Conservation (phyloP, 2,113 vertebrate genomes). For the Eudyptes chrysolophus region DNA sequence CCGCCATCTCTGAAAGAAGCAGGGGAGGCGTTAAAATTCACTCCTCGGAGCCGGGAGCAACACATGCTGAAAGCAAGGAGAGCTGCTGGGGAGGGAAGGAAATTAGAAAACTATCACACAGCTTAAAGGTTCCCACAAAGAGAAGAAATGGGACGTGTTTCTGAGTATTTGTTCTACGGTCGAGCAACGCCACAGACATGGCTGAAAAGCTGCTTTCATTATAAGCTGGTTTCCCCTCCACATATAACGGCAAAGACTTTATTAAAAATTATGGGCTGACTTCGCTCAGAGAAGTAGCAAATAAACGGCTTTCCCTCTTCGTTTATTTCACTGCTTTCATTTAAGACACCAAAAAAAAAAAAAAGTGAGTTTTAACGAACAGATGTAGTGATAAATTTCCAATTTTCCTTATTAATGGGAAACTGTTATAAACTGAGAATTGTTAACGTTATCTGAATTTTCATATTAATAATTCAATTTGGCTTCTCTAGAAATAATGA, state of each 20-base stretch:
- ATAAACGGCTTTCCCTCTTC: constrained; percentile 27
- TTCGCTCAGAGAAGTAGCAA: background rate
- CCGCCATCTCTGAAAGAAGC: constrained; percentile 85
- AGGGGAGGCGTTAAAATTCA: constrained; percentile 2
- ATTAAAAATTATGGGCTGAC: constrained; percentile 44
- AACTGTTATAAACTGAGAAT: constrained; percentile 47
- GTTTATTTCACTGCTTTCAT: constrained; percentile 47
- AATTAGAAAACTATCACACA: background rate
- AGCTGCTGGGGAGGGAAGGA: constrained; percentile 19
- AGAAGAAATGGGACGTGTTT: background rate
- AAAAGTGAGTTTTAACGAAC: constrained; percentile 53
- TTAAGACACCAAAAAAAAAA: constrained; percentile 28
- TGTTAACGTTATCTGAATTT: constrained; percentile 62
- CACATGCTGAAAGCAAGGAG: background rate
- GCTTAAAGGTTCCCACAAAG: background rate
- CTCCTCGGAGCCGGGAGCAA: background rate
- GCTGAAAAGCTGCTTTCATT: constrained; percentile 17
- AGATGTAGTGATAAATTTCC: constrained; percentile 71
- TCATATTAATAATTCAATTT: constrained; percentile 64
- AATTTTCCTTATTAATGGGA: constrained; percentile 70
- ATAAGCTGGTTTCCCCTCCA: background rate
- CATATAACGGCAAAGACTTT: background rate
- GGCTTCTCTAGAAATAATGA: constrained; percentile 56
- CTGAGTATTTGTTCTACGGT: background rate
- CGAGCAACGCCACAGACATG: background rate